Base-by-base conservation (phyloP, 2,888 invertebrate species). In the Meliscaeva auricollis region DNA sequence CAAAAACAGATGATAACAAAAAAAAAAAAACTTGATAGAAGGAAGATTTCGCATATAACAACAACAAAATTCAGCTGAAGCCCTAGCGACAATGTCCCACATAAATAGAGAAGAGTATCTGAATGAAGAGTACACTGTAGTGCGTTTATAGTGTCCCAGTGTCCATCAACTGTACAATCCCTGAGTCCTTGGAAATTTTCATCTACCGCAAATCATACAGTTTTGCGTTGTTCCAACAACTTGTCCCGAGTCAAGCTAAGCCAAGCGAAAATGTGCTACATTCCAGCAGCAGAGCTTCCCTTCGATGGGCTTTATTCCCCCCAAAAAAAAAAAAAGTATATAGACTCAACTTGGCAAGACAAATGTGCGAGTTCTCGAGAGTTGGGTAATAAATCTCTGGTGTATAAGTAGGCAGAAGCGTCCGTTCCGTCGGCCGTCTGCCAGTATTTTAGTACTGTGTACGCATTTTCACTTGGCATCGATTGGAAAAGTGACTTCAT, bases 181-280 rank as follows among this genome's bases (percentile, higher is more conserved):
- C 0, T 3, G 13, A 22, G 15, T 62, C 68, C 60, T 35, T 68
- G 13, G 58, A 76, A 70, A 75, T 48, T 46, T 68, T 54, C 50
- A 48, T 64, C 75, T 41, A 79, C 70, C 80, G 68, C 80, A 84
- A 80, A 80, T 84, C 84, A 84, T 80, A 84, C 60, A 72, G 72
- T 70, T 79, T 52, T 72, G 72, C 75, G 72, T 80, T 84, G 75
- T 80, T 72, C 80, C 66, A 84, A 76, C 84, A 84, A 80, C 84
- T 84, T 84, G 83, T 84, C 79, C 70, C 70, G 20, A 41, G 4
- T 13, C 44, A 56, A 84, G 79, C 83, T 20, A 52, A 75, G 74
- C 70, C 70, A 4, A 26, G 2, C 26, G 70, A 74, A 79, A 84
- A 84, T 84, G 83, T 84, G 83, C 79, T 84, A 79, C 83, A 84